Evolutionary conservation across 2,888 invertebrate species (phyloP).

Genomic region (Nomada fucata): DNA sequence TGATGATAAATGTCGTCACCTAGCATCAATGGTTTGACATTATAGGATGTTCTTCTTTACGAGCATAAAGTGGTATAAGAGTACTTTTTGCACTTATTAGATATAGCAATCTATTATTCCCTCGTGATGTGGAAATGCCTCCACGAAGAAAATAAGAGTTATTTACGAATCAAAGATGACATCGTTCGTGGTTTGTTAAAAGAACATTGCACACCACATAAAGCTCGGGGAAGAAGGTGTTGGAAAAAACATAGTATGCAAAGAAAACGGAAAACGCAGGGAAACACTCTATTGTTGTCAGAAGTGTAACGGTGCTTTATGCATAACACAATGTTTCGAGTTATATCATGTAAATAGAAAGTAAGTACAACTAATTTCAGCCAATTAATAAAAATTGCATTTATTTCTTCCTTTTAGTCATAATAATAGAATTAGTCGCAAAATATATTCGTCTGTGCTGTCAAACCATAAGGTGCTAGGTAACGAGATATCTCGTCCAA

Average conservation of each 20-base stretch:
- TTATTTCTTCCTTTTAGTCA: neutral
- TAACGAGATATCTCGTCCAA: no score
- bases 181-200: neutral
- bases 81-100: no score
- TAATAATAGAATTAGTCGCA: neutral
- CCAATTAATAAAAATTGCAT: no score
- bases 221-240: neutral
- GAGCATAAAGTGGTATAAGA: no score
- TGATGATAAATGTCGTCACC: constrained; percentile 24
- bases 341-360: no score
- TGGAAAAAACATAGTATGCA: neutral
- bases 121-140: neutral
- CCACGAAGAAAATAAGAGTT: constrained; percentile 4
- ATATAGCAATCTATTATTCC: neutral
- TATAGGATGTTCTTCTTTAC: neutral
- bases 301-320: no score
- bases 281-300: no score
- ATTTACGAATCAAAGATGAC: neutral
- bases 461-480: neutral
- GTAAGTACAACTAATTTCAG: no score
- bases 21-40: neutral
- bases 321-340: no score
- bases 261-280: no score
- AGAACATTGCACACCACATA: neutral
- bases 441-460: neutral